A percentile compares a stretch with the other conserved stretches of the same genome.
Evolutionary conservation across 2,888 invertebrate species (phyloP).

Genomic region (Erebia aethiops): DNA sequence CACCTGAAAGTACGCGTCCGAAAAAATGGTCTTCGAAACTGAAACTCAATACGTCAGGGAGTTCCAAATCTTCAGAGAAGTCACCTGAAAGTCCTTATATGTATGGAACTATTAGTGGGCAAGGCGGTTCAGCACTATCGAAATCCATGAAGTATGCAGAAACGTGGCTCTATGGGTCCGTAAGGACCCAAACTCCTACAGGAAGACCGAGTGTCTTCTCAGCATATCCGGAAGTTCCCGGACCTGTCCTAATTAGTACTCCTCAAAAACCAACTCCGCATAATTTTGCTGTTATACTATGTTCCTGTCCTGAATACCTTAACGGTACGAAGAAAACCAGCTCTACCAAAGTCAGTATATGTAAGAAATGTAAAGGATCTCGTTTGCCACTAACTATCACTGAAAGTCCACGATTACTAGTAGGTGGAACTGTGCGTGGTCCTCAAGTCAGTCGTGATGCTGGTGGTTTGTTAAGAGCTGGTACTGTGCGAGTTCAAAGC

Average conservation of each 20-base stretch:
- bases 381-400: slow-evolving; percentile 87
- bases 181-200: slow-evolving; percentile 81
- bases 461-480: slow-evolving; percentile 81
- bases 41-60: slow-evolving; percentile 82
- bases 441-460: slow-evolving; percentile 72
- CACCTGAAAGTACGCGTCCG: slow-evolving; percentile 79
- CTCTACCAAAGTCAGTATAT: slow-evolving; percentile 89
- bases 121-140: slow-evolving; percentile 88
- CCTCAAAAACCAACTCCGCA: slow-evolving; percentile 84
- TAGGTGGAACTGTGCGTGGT: slow-evolving; percentile 85
- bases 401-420: slow-evolving; percentile 79
- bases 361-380: slow-evolving; percentile 93
- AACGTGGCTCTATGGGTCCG: slow-evolving; percentile 93
- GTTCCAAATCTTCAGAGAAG: slow-evolving; percentile 72
- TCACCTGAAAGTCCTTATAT: slow-evolving; percentile 76
- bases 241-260: slow-evolving; percentile 78
- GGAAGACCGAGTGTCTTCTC: slow-evolving; percentile 78
- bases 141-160: slow-evolving; percentile 94
- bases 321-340: slow-evolving; percentile 89
- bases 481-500: slow-evolving; percentile 85
- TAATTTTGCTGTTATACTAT: slow-evolving; percentile 88
- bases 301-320: slow-evolving; percentile 91
- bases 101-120: slow-evolving; percentile 81
- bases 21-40: slow-evolving; percentile 90
- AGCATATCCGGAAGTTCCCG: slow-evolving; percentile 71